A percentile compares a stretch with the other conserved stretches of the same genome.
These are phyloP conservation scores for Stylophora pistillata DNA, from an alignment of 64 coral and sea anemone genomes.

Conservation along the genomic window DNA sequence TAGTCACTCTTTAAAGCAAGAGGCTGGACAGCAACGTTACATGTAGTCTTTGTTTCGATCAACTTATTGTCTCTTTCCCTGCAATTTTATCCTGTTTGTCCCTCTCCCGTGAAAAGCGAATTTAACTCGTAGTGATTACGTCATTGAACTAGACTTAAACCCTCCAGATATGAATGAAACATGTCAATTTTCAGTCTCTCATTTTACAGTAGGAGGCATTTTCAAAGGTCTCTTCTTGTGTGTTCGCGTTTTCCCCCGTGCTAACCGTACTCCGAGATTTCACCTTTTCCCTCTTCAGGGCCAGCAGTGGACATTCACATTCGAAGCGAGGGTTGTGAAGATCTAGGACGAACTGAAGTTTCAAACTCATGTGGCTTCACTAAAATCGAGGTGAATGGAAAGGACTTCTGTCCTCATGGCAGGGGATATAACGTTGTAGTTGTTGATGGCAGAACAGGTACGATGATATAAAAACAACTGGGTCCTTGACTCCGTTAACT, in stretches of 20 bases:
- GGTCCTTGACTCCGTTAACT: no score
- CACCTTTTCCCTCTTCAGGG: background rate
- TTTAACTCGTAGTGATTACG: no score
- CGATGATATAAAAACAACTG: background rate
- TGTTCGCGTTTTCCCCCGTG: background rate
- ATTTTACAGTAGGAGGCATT: no score
- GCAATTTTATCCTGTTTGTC: no score
- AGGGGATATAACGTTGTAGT: conserved; percentile 41
- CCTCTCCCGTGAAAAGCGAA: no score
- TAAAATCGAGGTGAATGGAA: conserved; percentile 30
- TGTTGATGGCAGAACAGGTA: conserved; percentile 19
- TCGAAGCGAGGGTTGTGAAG: conserved; percentile 43
- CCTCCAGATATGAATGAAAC: no score
- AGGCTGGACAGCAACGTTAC: no score
- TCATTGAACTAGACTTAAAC: no score
- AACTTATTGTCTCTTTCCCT: no score
- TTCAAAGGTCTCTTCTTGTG: background rate
- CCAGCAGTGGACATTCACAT: background rate
- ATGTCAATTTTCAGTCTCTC: no score
- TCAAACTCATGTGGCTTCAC: conserved; percentile 28
- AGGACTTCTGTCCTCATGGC: background rate
- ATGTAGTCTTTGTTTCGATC: no score
- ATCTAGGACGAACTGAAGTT: background rate
- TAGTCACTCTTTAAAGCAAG: no score
- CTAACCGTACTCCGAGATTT: background rate